These are phyloP conservation scores for Fratercula arctica DNA, from an alignment of 2,797 vertebrate species.

Conservation along the genomic window DNA sequence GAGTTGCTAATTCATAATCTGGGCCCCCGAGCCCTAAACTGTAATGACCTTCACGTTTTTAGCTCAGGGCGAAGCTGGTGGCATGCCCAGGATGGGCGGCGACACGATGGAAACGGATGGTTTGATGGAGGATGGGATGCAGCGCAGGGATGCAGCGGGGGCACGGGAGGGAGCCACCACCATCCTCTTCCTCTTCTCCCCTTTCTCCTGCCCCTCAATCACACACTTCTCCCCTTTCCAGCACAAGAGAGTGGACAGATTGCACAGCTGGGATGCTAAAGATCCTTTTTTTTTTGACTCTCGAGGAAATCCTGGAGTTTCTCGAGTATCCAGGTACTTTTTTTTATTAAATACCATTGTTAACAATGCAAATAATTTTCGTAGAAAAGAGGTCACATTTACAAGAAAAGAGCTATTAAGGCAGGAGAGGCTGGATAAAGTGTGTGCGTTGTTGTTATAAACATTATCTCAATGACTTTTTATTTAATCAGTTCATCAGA, in stretches of 20 bases:
- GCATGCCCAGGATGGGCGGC: not conserved
- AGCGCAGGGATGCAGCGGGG: fast-evolving
- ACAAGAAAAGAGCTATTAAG: not conserved
- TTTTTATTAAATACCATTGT: not conserved
- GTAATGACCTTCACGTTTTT: not conserved
- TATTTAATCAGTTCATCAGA: not conserved
- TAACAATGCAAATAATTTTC: not conserved
- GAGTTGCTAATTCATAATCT: not conserved
- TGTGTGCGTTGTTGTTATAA: not conserved
- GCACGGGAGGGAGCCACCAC: not conserved
- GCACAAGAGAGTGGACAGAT: not conserved
- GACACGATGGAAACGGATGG: fast-evolving
- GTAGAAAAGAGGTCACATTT: not conserved
- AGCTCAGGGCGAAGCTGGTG: not conserved
- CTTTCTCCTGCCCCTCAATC: not conserved
- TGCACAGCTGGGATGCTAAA: not conserved
- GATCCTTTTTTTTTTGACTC: not conserved
- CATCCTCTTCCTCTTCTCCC: not conserved
- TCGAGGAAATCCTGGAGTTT: not conserved
- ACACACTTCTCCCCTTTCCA: not conserved
- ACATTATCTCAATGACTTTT: not conserved
- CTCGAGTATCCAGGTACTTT: not conserved
- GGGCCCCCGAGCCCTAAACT: not conserved
- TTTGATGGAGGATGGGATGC: not conserved
- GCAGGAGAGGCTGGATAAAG: not conserved